Evolutionary conservation across 2,113 vertebrate species (phyloP), one percentile per base, ranked within the genome.

Genomic region (Regulus satrapa): DNA sequence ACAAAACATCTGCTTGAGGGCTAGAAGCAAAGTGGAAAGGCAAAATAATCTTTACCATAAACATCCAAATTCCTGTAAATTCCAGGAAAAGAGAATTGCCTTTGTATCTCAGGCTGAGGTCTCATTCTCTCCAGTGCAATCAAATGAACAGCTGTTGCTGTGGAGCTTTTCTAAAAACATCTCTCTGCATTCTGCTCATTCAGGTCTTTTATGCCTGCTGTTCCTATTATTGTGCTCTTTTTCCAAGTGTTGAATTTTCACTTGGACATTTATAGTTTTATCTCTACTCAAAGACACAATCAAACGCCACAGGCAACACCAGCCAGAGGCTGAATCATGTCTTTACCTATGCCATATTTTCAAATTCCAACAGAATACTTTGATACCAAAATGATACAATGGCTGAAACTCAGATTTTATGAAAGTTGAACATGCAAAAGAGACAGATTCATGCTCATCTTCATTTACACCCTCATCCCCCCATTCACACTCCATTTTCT

Each of bases 271-370:
- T 68, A 64, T 63, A 51, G 72, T 94, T 92, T 81, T 78, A 45
- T 86, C 88, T 89, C 79, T 88, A 31, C 76, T 88, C 81, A 63
- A 92, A 92, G 93, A 49, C 76, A 84, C 73, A 94, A 87, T 91
- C 76, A 71, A 77, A 72, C 2, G 0, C 80, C 56, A 43, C 64
- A 84, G 86, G 52, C 83, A 61, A 24, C 40, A 59, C 43, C 91
- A 89, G 19, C 24, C 76, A 0, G 56, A 43, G 52, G 43, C 86
- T 80, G 73, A 81, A 74, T 63, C 61, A 52, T 10, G 2, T 73
- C 66, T 63, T 91, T 13, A 2, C 12, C 58, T 73, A 7, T 16
- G 32, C 67, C 48, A 21, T 43, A 41, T 78, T 94, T 85, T 49
- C n/a, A 56, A 45, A 59, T 67, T 89, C 64, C 43, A 75, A n/a